Evolutionary conservation across 2,888 invertebrate species (phyloP).

Genomic region (Agrochola circellaris): DNA sequence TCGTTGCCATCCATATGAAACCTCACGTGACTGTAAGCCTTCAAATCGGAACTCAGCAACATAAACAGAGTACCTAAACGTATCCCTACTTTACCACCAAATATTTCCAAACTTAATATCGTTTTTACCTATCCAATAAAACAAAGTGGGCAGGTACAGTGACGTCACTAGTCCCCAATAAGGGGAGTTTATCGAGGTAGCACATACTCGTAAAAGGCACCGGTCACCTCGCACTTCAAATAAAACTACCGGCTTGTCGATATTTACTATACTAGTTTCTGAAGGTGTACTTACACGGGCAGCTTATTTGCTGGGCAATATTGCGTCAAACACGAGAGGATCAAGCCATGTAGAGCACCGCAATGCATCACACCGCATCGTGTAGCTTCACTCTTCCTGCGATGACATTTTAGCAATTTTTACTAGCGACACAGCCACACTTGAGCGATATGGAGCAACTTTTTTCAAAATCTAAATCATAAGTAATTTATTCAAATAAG

Average conservation of each 20-base stretch:
- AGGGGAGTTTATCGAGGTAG: constrained; percentile 68
- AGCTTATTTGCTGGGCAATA: not conserved
- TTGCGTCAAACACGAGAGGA: not conserved
- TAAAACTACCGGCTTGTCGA: constrained; percentile 19
- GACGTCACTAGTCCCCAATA: constrained; percentile 60
- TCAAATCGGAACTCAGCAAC: not conserved
- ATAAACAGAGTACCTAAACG: not conserved
- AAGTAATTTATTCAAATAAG: too few species aligned
- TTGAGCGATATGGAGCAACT: not conserved
- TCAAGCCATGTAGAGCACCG: not conserved
- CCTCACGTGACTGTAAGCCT: not conserved
- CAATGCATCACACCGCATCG: not conserved
- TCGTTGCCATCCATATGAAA: not conserved
- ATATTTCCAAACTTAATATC: constrained; percentile 40
- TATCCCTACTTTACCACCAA: not conserved
- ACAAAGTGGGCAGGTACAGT: constrained; percentile 46
- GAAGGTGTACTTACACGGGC: not conserved
- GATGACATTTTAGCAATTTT: not conserved
- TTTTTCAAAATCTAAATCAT: not conserved
- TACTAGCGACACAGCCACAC: not conserved
- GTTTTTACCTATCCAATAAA: constrained; percentile 61
- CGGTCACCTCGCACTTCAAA: constrained; percentile 67
- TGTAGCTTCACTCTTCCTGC: not conserved
- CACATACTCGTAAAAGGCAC: constrained; percentile 73
- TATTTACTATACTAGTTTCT: constrained; percentile 31